Base-by-base conservation (phyloP, 2,888 invertebrate genomes). In the Chymomyza fuscimana region DNA sequence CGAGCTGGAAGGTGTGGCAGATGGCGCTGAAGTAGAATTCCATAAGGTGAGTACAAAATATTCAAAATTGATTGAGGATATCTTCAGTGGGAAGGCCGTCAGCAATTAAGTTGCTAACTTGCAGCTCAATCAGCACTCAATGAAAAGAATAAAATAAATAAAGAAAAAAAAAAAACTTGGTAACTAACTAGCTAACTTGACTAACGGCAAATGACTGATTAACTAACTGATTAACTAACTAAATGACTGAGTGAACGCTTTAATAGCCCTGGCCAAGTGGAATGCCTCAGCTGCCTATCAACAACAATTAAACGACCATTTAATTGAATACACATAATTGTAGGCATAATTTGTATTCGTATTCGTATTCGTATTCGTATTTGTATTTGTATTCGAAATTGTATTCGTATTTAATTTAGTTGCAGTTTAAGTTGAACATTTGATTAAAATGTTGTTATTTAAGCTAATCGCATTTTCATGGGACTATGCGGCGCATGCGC, bases 1-100 rank as follows among this genome's bases (percentile, higher is more conserved):
- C 72, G 97, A 97, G 92, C 92, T 97, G 54, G 94, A 96, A 89
- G 97, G 97, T 7, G 83, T 95, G n/a, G 96, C 97, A 7, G 96
- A 97, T 88, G 97, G 97, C 0, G 95, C 97, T 1, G 93, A 94
- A 78, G 95, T 97, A 5, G 95, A 96, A 0, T 97, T 97, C 90
- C 92, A 96, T 80, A 95, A 96, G 94, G 97, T 96, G 91, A 90
- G 81, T 25, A 25, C 4, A 25, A 25, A 32, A 32, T 1, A 7
- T 32, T 32, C 32, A 32, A 62, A 67, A 52, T 54, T 36, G 36
- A 7, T 36, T 36, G 25, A 4, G 25, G 4, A 25, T 4, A 25
- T 25, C 25, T 3, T 4, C 25, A 4, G 2, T 19, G 32, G 16
- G 3, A 7, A 29, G 32, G 10, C n/a, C 25, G 0, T 61, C n/a